phyloP scores from a whole-genome alignment of 1,140 invertebrate genomes.

The Drosophila punjabiensis region DNA sequence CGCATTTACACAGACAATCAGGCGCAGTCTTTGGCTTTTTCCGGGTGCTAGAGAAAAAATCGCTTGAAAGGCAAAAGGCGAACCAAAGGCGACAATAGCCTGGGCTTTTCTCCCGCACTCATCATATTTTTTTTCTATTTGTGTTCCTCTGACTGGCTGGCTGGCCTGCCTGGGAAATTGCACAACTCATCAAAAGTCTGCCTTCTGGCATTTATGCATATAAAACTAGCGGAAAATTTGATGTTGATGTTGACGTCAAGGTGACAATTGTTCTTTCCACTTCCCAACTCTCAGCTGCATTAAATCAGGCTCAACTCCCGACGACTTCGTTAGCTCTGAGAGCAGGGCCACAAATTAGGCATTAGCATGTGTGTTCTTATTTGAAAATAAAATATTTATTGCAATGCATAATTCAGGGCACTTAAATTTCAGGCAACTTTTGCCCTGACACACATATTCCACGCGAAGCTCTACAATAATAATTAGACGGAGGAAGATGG shows the following conservation, averaged over 20 bases:
- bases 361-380: constrained; percentile 66
- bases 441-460: constrained; percentile 36
- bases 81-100: constrained; percentile 69
- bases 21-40: constrained; percentile 47
- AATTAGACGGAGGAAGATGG: constrained; percentile 39
- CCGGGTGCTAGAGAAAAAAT: constrained; percentile 33
- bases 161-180: constrained; percentile 53
- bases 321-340: too few species aligned
- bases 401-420: constrained; percentile 59
- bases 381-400: constrained; percentile 31
- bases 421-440: constrained; percentile 27
- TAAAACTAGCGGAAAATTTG: constrained; percentile 78
- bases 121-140: constrained; percentile 12
- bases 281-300: constrained; percentile 20
- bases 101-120: constrained; percentile 29
- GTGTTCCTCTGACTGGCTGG: constrained; percentile 22
- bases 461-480: constrained; percentile 54
- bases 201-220: constrained; percentile 75
- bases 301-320: constrained; percentile 32
- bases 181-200: constrained; percentile 78
- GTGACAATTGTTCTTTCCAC: constrained; percentile 67
- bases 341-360: constrained; percentile 51
- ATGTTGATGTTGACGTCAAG: constrained; percentile 72
- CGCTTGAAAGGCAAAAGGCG: constrained; percentile 60
- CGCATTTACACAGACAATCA: constrained; percentile 77